These are phyloP conservation scores for Charina bottae DNA, from an alignment of 2,113 vertebrate genomes.

Conservation along the genomic window DNA sequence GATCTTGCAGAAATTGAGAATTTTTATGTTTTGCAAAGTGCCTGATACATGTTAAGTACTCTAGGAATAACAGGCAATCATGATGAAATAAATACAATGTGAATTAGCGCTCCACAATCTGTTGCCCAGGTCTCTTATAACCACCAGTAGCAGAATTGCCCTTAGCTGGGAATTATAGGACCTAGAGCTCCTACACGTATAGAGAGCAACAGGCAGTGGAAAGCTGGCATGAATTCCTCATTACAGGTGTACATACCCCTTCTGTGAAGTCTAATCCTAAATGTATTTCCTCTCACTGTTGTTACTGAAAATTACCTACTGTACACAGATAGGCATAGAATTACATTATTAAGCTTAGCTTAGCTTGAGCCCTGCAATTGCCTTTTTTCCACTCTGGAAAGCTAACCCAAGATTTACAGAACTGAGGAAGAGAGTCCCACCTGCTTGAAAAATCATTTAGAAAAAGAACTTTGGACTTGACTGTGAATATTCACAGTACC, in stretches of 20 bases:
- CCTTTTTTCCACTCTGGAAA: not conserved
- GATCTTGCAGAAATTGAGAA: not conserved
- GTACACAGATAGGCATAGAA: not conserved
- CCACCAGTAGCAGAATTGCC: not conserved
- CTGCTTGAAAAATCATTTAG: not conserved
- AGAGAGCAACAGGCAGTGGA: not conserved
- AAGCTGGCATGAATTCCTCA: not conserved
- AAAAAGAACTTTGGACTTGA: not conserved
- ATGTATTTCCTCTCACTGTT: not conserved
- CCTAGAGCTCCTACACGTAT: not conserved
- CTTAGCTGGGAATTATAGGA: not conserved
- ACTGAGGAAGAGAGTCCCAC: not conserved
- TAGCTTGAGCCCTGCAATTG: not conserved
- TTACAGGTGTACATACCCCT: not conserved
- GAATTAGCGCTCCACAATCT: not conserved
- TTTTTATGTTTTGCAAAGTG: not conserved
- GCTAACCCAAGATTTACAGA: not conserved
- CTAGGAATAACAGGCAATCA: not conserved
- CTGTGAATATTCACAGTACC: not conserved
- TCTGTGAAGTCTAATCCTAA: not conserved
- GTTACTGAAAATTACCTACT: not conserved
- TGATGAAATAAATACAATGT: slow-evolving; percentile 38
- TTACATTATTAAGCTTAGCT: not conserved
- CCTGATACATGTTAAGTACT: not conserved
- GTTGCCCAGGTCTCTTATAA: not conserved